Evolutionary conservation across 2,113 vertebrate genomes (phyloP).

Genomic region (Brachyistius frenatus): DNA sequence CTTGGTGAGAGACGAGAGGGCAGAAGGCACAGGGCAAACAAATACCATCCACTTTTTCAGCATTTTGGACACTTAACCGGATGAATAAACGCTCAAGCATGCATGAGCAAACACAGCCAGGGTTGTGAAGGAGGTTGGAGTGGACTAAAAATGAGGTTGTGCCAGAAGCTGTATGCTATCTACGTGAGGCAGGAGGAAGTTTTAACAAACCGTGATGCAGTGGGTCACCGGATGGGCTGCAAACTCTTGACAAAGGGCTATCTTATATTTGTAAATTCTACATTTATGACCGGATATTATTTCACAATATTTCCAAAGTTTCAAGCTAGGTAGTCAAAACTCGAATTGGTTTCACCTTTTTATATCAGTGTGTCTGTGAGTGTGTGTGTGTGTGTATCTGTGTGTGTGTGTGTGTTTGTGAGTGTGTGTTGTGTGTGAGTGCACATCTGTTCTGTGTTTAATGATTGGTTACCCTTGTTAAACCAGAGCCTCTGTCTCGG

Average conservation of each 20-base stretch:
- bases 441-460: too few species aligned
- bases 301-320: too few species aligned
- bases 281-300: not conserved
- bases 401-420: too few species aligned
- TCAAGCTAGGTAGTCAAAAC: not conserved
- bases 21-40: constrained; percentile 16
- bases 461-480: too few species aligned
- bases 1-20: not conserved
- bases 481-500: too few species aligned
- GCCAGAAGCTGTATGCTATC: constrained; percentile 25
- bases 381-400: too few species aligned
- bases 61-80: constrained; percentile 8
- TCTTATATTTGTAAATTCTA: not conserved
- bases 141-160: constrained; percentile 22
- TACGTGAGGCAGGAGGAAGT: not conserved
- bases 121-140: constrained; percentile 36
- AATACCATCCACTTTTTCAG: not conserved
- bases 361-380: too few species aligned
- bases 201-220: not conserved
- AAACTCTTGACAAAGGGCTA: not conserved
- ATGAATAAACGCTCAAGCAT: constrained; percentile 36
- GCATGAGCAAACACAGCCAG: constrained; percentile 44
- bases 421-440: too few species aligned
- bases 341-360: too few species aligned
- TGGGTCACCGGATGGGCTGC: not conserved